Evolutionary conservation across 2,888 invertebrate species (phyloP).

Genomic region (Drosophila trichaetosa): DNA sequence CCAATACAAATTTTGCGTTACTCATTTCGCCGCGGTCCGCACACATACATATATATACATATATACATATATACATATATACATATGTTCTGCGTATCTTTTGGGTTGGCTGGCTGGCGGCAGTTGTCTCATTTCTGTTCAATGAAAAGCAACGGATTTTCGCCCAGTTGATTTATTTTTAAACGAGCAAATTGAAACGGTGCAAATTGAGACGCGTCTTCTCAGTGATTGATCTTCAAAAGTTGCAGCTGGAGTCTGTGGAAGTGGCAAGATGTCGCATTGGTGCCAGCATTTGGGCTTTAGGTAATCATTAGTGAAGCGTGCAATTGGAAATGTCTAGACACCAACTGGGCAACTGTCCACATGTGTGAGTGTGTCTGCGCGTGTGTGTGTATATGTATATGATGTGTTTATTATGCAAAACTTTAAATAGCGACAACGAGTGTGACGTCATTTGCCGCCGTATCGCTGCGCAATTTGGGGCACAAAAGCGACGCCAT

Average conservation of each 20-base stretch:
- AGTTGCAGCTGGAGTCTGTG: not conserved
- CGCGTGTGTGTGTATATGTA: conserved; percentile 6
- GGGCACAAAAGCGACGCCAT: conserved; percentile 31
- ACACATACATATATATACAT: no score
- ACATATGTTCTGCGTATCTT: conserved; percentile 17
- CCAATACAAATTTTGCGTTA: conserved; percentile 18
- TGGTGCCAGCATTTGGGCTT: conserved; percentile 71
- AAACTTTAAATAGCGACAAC: conserved; percentile 46
- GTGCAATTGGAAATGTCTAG: conserved; percentile 44
- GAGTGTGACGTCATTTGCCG: conserved; percentile 59
- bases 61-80: no score
- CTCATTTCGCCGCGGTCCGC: conserved; percentile 7
- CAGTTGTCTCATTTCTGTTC: conserved; percentile 54
- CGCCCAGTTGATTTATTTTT: conserved; percentile 50
- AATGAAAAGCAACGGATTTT: conserved; percentile 59
- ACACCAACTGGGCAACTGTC: conserved; percentile 31
- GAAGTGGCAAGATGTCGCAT: conserved; percentile 54
- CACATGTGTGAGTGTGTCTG: not conserved
- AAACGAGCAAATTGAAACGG: conserved; percentile 15
- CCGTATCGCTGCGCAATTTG: conserved; percentile 47
- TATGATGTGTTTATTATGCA: conserved; percentile 40
- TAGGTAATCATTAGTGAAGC: conserved; percentile 56
- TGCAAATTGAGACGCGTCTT: conserved; percentile 27
- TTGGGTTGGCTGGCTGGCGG: conserved; percentile 13
- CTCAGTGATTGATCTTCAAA: conserved; percentile 19